Percentiles rank a stretch among this genome's conserved stretches.
phyloP scores from a whole-genome alignment of 2,113 vertebrate genomes.

The Herpetotheres cachinnans region DNA sequence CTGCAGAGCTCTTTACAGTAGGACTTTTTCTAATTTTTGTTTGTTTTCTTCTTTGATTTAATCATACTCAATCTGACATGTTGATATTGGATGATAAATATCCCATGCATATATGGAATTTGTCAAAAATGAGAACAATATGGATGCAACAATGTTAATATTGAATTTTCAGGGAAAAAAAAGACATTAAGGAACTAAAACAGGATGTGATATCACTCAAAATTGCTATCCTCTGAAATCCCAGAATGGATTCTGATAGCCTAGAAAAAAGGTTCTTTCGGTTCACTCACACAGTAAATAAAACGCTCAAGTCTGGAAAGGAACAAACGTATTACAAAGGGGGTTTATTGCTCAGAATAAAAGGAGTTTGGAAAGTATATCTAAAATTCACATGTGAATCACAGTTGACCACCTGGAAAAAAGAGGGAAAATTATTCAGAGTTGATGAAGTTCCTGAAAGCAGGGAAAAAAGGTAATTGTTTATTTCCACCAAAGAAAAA shows the following conservation, averaged over 20 bases:
- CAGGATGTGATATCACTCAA: background rate
- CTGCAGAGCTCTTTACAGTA: background rate
- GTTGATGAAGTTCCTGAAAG: background rate
- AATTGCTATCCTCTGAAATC: background rate
- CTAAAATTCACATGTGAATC: background rate
- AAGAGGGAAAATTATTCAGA: background rate
- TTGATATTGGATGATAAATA: background rate
- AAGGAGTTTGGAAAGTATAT: background rate
- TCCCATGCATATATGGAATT: background rate
- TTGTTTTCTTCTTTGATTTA: constrained; percentile 23
- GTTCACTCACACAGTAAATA: background rate
- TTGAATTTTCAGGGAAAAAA: background rate
- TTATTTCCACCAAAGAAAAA: background rate
- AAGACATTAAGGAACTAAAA: background rate
- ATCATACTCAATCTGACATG: background rate
- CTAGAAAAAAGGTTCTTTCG: background rate
- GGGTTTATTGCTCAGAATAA: background rate
- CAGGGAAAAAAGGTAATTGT: background rate
- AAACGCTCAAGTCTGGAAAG: background rate
- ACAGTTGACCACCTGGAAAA: background rate
- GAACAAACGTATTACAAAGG: background rate
- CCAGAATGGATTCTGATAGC: background rate
- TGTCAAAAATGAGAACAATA: background rate
- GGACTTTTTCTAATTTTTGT: background rate
- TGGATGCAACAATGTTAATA: background rate